These are phyloP conservation scores for Ctenodactylus gundi DNA, from an alignment of 2,113 vertebrate species.

Conservation along the genomic window DNA sequence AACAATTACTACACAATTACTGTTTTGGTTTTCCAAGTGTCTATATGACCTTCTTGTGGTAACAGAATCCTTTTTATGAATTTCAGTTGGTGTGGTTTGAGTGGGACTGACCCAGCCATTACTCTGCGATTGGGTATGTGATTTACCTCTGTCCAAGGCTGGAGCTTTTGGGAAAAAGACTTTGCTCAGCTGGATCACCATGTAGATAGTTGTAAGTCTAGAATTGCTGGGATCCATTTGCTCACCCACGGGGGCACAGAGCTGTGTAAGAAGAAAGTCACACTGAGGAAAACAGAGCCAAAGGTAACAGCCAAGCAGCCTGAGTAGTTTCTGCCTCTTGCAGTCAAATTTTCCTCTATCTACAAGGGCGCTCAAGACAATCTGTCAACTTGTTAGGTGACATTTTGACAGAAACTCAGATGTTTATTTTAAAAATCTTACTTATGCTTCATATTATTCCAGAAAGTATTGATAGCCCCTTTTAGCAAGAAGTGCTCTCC, in stretches of 20 bases:
- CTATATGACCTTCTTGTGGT: background rate
- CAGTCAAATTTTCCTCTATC: background rate
- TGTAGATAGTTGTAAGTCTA: background rate
- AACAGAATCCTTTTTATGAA: slow-evolving; percentile 1
- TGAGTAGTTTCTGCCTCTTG: background rate
- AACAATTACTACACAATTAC: background rate
- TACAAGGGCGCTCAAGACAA: background rate
- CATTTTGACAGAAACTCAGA: background rate
- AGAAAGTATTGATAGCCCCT: background rate
- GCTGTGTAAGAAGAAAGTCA: background rate
- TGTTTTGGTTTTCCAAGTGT: slow-evolving; percentile 6
- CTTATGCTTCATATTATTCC: background rate
- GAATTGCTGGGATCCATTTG: background rate
- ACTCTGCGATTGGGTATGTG: background rate
- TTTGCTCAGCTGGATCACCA: background rate
- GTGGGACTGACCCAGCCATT: background rate
- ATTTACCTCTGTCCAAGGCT: background rate
- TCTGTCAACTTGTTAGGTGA: background rate
- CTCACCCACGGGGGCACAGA: background rate
- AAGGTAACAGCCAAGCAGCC: background rate
- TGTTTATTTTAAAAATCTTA: background rate
- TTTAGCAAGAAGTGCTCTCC: background rate
- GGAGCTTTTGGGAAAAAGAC: background rate
- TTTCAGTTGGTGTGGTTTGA: background rate
- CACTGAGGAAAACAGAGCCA: background rate